Percentiles rank a stretch among this genome's conserved stretches.
Evolutionary conservation across 2,797 vertebrate genomes (phyloP).

Genomic region (Sandelia bainsii): DNA sequence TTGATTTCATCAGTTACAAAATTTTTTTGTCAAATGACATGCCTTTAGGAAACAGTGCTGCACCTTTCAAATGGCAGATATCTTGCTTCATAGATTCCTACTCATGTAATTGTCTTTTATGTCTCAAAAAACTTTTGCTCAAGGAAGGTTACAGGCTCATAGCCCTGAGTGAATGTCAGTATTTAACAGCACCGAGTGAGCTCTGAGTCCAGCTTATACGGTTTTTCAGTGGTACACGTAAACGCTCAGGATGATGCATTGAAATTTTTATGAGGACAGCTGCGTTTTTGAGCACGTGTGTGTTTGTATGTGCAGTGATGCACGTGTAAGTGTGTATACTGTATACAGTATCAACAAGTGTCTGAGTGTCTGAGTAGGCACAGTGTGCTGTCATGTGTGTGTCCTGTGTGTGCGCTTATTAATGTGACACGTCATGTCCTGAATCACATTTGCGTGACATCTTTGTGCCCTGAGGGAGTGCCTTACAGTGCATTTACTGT

Average conservation of each 20-base stretch:
- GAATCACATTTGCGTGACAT: constrained; percentile 55
- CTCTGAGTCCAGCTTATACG: constrained; percentile 21
- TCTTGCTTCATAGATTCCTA: constrained; percentile 7
- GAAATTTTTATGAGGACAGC: constrained; percentile 76
- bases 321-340: background rate
- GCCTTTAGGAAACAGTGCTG: background rate
- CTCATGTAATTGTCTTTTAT: constrained; percentile 3
- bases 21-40: too few species aligned
- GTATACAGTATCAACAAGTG: constrained; percentile 53
- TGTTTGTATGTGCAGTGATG: background rate
- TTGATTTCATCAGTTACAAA: too few species aligned
- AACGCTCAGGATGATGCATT: constrained; percentile 58
- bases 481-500: constrained; percentile 59
- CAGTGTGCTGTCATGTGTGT: constrained; percentile 19
- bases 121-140: constrained; percentile 8
- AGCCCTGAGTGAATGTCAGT: constrained; percentile 27
- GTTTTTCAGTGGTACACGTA: constrained; percentile 52
- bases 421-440: constrained; percentile 31
- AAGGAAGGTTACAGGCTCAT: constrained; percentile 21
- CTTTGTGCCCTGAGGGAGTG: constrained; percentile 33
- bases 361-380: constrained; percentile 18
- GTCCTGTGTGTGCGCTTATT: constrained; percentile 21
- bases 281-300: background rate
- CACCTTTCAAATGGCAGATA: constrained; percentile 15
- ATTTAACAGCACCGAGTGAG: constrained; percentile 32